These are phyloP conservation scores for Tipula confusa DNA, from an alignment of 2,888 invertebrate species.

Conservation along the genomic window DNA sequence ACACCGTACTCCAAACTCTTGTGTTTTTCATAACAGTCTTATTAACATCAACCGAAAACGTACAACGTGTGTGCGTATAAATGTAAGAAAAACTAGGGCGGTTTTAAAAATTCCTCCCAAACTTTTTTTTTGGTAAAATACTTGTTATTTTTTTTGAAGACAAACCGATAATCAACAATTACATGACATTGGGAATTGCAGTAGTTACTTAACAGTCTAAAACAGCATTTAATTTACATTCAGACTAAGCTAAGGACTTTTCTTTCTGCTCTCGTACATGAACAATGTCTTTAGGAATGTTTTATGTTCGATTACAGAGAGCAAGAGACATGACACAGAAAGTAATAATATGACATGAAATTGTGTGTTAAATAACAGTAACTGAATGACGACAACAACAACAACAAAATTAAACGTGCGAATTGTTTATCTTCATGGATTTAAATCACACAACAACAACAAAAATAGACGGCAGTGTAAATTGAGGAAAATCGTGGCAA, in stretches of 20 bases:
- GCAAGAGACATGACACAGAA: neutral
- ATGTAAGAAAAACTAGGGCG: neutral
- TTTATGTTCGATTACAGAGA: neutral
- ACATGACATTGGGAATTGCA: too few relatives aligned
- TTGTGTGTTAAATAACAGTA: slow-evolving; percentile 20
- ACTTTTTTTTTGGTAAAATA: too few relatives aligned
- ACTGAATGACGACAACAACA: neutral
- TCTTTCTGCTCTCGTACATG: too few relatives aligned
- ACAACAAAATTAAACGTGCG: slow-evolving; percentile 3
- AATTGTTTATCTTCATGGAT: slow-evolving; percentile 5
- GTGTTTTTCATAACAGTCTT: neutral
- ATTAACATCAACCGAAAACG: neutral
- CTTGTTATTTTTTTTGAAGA: too few relatives aligned
- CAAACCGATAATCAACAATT: too few relatives aligned
- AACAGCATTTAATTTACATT: too few relatives aligned
- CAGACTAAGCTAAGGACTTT: too few relatives aligned
- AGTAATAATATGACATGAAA: neutral
- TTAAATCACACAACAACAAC: slow-evolving; percentile 25
- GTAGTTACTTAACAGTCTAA: too few relatives aligned
- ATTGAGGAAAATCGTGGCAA: neutral
- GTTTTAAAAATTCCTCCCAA: too few relatives aligned
- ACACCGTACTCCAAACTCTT: neutral
- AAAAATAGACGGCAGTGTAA: neutral
- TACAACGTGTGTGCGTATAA: neutral
- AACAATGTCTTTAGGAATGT: neutral